Percentiles rank a stretch among this genome's conserved stretches.
phyloP scores from a whole-genome alignment of 2,888 invertebrate genomes.

The Rosalia funebris region DNA sequence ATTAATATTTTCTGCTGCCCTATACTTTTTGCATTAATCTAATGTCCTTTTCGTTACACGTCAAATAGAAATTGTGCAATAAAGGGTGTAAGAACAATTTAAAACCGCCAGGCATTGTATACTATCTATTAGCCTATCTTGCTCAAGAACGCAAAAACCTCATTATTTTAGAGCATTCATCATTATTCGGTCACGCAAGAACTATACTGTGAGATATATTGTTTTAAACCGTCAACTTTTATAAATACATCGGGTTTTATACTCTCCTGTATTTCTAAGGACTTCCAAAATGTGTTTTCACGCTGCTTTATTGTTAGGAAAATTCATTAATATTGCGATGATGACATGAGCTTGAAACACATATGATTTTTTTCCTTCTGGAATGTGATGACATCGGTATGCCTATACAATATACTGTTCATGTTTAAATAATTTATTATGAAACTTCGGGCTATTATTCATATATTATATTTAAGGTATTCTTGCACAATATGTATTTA shows the following conservation, averaged over 20 bases:
- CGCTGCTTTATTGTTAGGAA: constrained; percentile 24
- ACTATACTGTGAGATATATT: constrained; percentile 15
- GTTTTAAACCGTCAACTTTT: constrained; percentile 25
- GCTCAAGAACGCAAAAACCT: not conserved
- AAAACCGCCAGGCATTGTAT: not conserved
- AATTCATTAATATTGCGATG: constrained; percentile 26
- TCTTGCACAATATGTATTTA: too few relatives aligned
- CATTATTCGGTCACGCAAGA: constrained; percentile 24
- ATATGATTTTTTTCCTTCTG: constrained; percentile 19
- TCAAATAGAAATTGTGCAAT: too few relatives aligned
- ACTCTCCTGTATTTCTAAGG: constrained; percentile 14
- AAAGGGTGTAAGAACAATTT: too few relatives aligned
- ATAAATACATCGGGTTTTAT: constrained; percentile 22
- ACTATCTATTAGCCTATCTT: not conserved
- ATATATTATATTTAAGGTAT: too few relatives aligned
- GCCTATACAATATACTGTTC: too few relatives aligned
- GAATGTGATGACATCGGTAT: not conserved
- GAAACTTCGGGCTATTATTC: constrained; percentile 7
- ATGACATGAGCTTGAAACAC: constrained; percentile 10
- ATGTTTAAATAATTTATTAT: constrained; percentile 13
- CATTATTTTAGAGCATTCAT: constrained; percentile 16
- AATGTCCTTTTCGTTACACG: too few relatives aligned
- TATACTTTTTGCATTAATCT: too few relatives aligned
- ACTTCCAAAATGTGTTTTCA: constrained; percentile 25
- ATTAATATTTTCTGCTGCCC: too few relatives aligned